phyloP scores from a whole-genome alignment of 2,113 vertebrate species.

The Paracanthobrama guichenoti region DNA sequence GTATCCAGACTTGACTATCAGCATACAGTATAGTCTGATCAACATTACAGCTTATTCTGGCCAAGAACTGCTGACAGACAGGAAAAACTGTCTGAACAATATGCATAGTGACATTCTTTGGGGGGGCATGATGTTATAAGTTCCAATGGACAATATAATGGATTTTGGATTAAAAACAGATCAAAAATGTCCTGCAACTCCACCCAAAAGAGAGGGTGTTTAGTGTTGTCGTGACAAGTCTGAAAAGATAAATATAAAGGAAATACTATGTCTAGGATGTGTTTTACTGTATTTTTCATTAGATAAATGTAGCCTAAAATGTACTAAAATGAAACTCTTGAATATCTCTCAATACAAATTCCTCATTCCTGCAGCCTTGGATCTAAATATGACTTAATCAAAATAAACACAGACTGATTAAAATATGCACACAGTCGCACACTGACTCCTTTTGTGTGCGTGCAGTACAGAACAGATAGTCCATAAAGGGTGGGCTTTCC shows the following conservation, averaged over 20 bases:
- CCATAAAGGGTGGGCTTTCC: background rate
- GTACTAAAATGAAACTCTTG: background rate
- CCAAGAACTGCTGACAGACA: background rate
- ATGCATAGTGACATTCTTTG: too few relatives aligned
- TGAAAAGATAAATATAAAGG: background rate
- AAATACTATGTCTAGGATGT: background rate
- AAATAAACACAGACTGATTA: background rate
- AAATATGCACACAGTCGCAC: too few relatives aligned
- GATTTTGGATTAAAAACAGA: background rate
- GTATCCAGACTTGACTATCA: background rate
- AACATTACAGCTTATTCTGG: conserved; percentile 15
- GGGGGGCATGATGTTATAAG: too few relatives aligned
- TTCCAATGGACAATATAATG: background rate
- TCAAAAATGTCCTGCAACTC: background rate
- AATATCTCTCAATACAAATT: background rate
- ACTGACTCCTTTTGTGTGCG: background rate
- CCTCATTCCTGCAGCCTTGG: background rate
- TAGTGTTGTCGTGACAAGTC: too few relatives aligned
- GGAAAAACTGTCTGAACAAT: conserved; percentile 7
- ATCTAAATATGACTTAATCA: background rate
- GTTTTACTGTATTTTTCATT: background rate
- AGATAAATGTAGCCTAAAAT: background rate
- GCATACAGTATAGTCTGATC: background rate
- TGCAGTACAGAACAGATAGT: background rate
- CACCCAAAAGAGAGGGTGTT: background rate